Evolutionary conservation across 2,797 vertebrate species (phyloP).

Genomic region (Phrynocephalus guinanensis): DNA sequence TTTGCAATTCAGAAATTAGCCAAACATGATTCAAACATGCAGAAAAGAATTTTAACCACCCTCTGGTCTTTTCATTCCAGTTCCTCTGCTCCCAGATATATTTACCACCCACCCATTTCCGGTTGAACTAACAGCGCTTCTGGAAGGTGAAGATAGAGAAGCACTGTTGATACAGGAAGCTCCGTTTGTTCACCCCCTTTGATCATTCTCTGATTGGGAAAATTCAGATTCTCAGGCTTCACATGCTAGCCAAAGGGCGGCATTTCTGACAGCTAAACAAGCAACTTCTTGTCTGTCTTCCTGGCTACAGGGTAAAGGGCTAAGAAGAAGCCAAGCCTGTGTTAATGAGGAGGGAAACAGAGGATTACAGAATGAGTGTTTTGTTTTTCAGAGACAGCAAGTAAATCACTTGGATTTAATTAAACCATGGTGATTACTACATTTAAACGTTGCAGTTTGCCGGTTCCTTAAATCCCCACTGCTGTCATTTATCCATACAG

Average conservation of each 20-base stretch:
- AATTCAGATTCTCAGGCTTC: not conserved
- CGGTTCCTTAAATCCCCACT: constrained; percentile 11
- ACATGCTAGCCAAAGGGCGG: constrained; percentile 22
- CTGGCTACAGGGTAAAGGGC: constrained; percentile 32
- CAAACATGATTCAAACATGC: constrained; percentile 27
- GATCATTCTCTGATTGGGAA: constrained; percentile 40
- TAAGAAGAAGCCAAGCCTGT: constrained; percentile 39
- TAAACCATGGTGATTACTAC: constrained; percentile 15
- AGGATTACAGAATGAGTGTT: not conserved
- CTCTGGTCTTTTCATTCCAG: constrained; percentile 20
- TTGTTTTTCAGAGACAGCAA: constrained; percentile 36
- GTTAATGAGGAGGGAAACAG: constrained; percentile 35
- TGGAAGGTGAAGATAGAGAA: not conserved
- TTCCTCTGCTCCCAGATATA: not conserved
- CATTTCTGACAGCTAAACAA: constrained; percentile 57
- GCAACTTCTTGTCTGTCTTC: constrained; percentile 47
- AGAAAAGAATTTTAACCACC: constrained; percentile 28
- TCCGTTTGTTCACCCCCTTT: constrained; percentile 42
- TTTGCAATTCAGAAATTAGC: constrained; percentile 11
- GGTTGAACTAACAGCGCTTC: constrained; percentile 36
- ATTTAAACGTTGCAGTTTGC: not conserved
- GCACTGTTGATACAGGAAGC: constrained; percentile 6
- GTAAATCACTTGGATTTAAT: not conserved
- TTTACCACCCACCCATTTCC: constrained; percentile 17
- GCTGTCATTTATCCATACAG: not conserved